Evolutionary conservation across 2,113 vertebrate genomes (phyloP).

Genomic region (Pionites leucogaster): DNA sequence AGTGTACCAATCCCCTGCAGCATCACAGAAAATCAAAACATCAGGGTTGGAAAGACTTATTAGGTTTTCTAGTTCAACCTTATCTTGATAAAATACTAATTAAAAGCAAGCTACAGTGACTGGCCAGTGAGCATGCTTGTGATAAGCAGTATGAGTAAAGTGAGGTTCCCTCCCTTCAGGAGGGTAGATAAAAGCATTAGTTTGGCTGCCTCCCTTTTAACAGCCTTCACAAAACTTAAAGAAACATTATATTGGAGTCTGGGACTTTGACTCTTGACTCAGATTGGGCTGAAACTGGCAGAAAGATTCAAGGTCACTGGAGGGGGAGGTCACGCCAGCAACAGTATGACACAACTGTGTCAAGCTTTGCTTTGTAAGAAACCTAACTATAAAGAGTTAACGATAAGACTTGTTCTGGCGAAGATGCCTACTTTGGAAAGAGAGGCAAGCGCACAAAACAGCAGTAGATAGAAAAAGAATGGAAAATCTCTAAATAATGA

Average conservation of each 20-base stretch:
- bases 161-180: background rate
- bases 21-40: background rate
- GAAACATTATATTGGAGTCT: accelerated
- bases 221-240: background rate
- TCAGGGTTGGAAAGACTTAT: background rate
- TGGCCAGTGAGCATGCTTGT: background rate
- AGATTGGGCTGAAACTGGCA: background rate
- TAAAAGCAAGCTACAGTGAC: background rate
- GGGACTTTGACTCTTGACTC: background rate
- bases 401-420: background rate
- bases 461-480: background rate
- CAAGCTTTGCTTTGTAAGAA: background rate
- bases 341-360: background rate
- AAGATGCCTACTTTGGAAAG: background rate
- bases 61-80: background rate
- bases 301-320: background rate
- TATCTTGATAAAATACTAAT: background rate
- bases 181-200: background rate
- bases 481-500: background rate
- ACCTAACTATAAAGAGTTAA: background rate
- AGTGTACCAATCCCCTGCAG: background rate
- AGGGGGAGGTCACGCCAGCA: background rate
- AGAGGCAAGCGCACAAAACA: background rate
- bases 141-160: background rate
- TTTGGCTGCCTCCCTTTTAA: background rate